Conservation (phyloP, 2,888 invertebrate species). For the Laothoe populi region DNA sequence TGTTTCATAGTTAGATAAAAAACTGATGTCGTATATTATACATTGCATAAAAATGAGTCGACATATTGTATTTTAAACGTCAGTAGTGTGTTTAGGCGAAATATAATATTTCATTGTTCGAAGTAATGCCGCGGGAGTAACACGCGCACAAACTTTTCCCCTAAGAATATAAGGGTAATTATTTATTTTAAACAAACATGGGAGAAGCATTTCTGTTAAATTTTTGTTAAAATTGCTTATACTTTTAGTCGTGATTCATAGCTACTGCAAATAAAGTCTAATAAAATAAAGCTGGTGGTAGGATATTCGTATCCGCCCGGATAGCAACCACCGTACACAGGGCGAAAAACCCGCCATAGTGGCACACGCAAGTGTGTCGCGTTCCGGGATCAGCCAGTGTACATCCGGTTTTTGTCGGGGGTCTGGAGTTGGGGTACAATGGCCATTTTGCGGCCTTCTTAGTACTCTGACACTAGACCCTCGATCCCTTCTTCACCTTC, state of each 20-base stretch:
- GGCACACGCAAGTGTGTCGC: too few relatives aligned
- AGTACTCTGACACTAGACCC: too few relatives aligned
- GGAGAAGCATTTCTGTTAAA: conserved; percentile 51
- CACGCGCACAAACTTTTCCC: conserved; percentile 58
- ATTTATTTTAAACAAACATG: conserved; percentile 55
- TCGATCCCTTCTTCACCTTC: too few relatives aligned
- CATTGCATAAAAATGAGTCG: neutral
- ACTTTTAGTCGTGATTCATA: neutral
- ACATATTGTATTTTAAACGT: conserved; percentile 10
- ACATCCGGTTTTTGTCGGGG: too few relatives aligned
- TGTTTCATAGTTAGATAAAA: too few relatives aligned
- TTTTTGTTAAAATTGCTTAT: conserved; percentile 35
- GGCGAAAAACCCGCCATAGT: too few relatives aligned
- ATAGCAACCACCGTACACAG: too few relatives aligned
- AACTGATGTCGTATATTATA: neutral
- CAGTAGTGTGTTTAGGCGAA: conserved; percentile 40
- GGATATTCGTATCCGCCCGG: too few relatives aligned
- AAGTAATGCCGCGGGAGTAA: conserved; percentile 58
- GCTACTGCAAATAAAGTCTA: neutral
- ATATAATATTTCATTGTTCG: conserved; percentile 62
- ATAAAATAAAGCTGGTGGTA: too few relatives aligned
- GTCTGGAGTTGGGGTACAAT: too few relatives aligned
- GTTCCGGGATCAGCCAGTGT: too few relatives aligned
- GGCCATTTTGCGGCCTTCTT: too few relatives aligned
- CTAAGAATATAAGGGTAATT: conserved; percentile 64